Evolutionary conservation across 2,888 invertebrate genomes (phyloP).

Genomic region (Mellilla xanthometata): DNA sequence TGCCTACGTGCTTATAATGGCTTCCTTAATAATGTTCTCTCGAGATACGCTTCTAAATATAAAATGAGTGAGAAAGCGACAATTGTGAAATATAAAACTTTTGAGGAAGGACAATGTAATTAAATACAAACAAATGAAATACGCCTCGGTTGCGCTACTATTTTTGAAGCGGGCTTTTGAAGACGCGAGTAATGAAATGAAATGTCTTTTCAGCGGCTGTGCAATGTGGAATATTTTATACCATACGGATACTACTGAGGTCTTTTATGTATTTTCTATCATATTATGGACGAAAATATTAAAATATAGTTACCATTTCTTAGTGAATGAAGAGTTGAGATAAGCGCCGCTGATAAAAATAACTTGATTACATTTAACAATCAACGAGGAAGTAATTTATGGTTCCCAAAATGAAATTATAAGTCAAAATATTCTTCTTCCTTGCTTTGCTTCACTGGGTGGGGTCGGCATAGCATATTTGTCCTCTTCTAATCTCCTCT

Average conservation of each 20-base stretch:
- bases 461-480: no score
- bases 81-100: conserved; percentile 8
- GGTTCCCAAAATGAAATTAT: no score
- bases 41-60: conserved; percentile 34
- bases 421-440: no score
- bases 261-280: no score
- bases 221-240: not conserved
- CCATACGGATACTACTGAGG: not conserved
- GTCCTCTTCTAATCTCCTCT: no score
- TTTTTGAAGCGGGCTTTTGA: not conserved
- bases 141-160: not conserved
- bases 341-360: no score
- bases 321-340: no score
- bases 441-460: no score
- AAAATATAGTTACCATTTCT: no score
- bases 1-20: conserved; percentile 45
- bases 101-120: conserved; percentile 13
- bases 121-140: conserved; percentile 15
- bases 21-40: conserved; percentile 40
- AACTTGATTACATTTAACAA: no score
- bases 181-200: conserved; percentile 2
- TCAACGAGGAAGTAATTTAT: no score
- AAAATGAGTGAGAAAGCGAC: conserved; percentile 17
- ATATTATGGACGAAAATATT: no score
- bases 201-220: not conserved